Percentiles rank a stretch among this genome's conserved stretches.
phyloP scores from a whole-genome alignment of 2,113 vertebrate species.

The Climacteris rufus region DNA sequence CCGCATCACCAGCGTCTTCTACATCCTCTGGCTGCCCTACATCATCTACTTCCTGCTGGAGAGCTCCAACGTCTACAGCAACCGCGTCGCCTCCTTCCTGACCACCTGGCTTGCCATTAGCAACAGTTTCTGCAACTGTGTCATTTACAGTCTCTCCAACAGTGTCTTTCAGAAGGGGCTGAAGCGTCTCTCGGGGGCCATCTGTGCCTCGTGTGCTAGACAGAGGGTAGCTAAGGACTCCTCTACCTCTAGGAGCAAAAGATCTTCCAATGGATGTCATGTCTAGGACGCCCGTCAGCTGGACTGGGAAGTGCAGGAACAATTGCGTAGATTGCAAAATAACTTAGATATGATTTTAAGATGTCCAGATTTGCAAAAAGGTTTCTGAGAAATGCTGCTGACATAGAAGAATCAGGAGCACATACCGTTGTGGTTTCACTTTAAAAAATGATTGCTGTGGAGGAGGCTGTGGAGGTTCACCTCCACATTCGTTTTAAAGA shows the following conservation, averaged over 20 bases:
- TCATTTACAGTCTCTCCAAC: slow-evolving; percentile 98
- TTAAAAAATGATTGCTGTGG: slow-evolving; percentile 42
- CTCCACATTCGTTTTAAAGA: slow-evolving; percentile 62
- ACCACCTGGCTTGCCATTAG: slow-evolving; percentile 99
- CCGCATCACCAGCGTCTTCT: slow-evolving; percentile 97
- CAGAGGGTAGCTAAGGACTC: slow-evolving; percentile 77
- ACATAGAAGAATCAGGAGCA: slow-evolving; percentile 55
- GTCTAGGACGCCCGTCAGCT: slow-evolving; percentile 48
- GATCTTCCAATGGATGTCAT: slow-evolving; percentile 78
- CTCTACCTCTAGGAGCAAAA: slow-evolving; percentile 70
- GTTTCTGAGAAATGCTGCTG: slow-evolving; percentile 61
- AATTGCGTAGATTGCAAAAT: slow-evolving; percentile 1
- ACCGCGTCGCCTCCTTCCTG: slow-evolving; percentile 86
- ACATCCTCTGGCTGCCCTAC: slow-evolving; percentile 96
- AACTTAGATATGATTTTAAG: slow-evolving; percentile 26
- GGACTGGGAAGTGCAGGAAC: slow-evolving; percentile 41
- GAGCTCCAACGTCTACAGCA: slow-evolving; percentile 87
- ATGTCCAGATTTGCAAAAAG: slow-evolving; percentile 67
- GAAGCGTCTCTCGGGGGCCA: slow-evolving; percentile 83
- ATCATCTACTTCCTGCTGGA: slow-evolving; percentile 97
- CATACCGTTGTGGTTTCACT: slow-evolving; percentile 27
- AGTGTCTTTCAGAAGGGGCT: slow-evolving; percentile 95
- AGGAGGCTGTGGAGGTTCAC: slow-evolving; percentile 37
- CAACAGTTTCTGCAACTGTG: slow-evolving; percentile 99
- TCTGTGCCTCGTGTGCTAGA: slow-evolving; percentile 87